phyloP scores from a whole-genome alignment of 2,113 vertebrate species.

The Pelobates fuscus region DNA sequence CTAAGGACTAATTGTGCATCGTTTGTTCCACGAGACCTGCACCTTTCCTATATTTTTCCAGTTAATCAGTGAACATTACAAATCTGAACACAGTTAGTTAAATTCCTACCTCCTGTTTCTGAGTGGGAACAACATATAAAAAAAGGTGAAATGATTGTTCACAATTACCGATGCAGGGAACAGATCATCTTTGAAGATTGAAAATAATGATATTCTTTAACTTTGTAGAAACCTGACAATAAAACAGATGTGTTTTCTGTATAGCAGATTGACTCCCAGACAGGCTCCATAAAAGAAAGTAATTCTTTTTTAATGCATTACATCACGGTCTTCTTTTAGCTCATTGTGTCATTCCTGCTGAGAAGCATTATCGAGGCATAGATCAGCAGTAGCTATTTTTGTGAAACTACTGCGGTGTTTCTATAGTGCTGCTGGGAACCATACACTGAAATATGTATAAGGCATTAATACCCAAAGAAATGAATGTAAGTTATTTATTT shows the following conservation, averaged over 20 bases:
- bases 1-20: no score
- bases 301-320: constrained; percentile 72
- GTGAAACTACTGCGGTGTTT: constrained; percentile 74
- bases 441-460: constrained; percentile 76
- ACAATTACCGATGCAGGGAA: neutral
- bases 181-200: neutral
- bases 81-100: no score
- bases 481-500: constrained; percentile 63
- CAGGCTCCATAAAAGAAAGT: constrained; percentile 69
- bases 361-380: constrained; percentile 76
- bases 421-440: constrained; percentile 74
- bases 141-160: neutral
- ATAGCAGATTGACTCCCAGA: constrained; percentile 47
- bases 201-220: constrained; percentile 38
- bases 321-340: constrained; percentile 83
- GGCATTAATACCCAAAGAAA: constrained; percentile 60
- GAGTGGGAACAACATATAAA: no score
- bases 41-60: no score
- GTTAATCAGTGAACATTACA: no score
- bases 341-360: constrained; percentile 82
- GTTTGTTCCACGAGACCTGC: no score
- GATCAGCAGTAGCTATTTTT: constrained; percentile 75
- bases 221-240: constrained; percentile 28
- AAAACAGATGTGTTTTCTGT: constrained; percentile 27
- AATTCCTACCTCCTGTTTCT: no score